Base-by-base conservation (phyloP, 2,113 vertebrate genomes). In the Rhinoderma darwinii region DNA sequence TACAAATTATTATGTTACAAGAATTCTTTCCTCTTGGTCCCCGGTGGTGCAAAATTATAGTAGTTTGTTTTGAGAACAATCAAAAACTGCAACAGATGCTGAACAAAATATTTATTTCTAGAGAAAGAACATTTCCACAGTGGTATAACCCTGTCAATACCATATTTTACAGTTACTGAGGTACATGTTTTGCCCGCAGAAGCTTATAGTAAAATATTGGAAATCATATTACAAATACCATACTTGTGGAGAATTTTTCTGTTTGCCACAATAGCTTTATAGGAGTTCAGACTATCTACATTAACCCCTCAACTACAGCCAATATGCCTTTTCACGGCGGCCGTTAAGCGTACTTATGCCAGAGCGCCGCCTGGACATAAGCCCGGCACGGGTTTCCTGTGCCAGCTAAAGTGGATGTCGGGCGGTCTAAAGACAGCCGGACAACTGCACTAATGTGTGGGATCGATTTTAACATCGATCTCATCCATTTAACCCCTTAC, bases 1-100 rank as follows among this genome's bases (percentile, higher is more conserved):
- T 72, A 84, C 44, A 84, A 61, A 84, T 84, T 73, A 73, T 84
- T 84, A 76, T 61, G 83, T 84, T 84, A 56, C 83, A 43, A 11
- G 83, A 74, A 84, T 56, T 84, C 50, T 84, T 76, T 84, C 51
- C 83, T 84, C 30, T 10, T 43, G 25, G 72, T 84, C 72, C 66
- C 83, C 44, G 39, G 83, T 84, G 83, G 50, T 30, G 10, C 37
- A 43, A 75, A 84, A 84, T 84, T 84, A 84, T 84, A 84, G 68
- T 84, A 35, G 83, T 76, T 84, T 84, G 70, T 76, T 84, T 84
- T 84, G 70, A 84, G 83, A 75, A 84, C 83, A 84, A 84, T 84
- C 83, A 84, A 76, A 84, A 84, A 61, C 72, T 30, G 72, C 51
- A 84, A 84, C 83, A 84, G 83, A 75, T 76, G 83, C 83, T 84